Base-by-base conservation (phyloP, 1,140 invertebrate species). In the Heliconius hermathena region DNA sequence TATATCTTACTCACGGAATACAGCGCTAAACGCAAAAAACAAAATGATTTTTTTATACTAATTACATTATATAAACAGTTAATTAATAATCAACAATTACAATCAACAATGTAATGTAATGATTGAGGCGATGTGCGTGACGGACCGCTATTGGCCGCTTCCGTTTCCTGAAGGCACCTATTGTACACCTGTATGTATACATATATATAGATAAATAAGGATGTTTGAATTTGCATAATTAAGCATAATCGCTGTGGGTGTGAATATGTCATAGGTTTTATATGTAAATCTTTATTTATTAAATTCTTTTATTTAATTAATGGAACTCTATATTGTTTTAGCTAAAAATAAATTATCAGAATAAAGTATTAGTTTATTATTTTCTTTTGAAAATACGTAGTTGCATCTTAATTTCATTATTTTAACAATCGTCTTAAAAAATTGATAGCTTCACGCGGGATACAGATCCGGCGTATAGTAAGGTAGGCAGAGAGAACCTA, bases 101-200 rank as follows among this genome's bases (percentile, higher is more conserved):
- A 71, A 52, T 71, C 41, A 66, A 66, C 60, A 66, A 66, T 66
- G 60, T 76, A 77, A 75, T 80, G 74, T 76, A 77, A 75, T 80
- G 79, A 76, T 76, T 80, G 79, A 76, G 71, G 78, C 70, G 81
- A 80, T 78, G 83, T 26, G 84, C 88, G 83, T 89, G 87, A 88
- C 88, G 84, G 81, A 71, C 77, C 49, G 76, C 82, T 78, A 89
- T 89, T 89, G 88, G 88, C 76, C 77, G 82, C 87, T 85, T 89
- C 88, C 88, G 88, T 85, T 88, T 89, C 85, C 88, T 89, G 83
- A 88, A 88, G 83, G 84, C 82, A 85, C 83, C 73, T 60, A 81
- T 81, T 78, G 76, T 77, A 78, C 81, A 85, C 83, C 81, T 85
- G 86, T 89, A 84, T 74, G 86, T 89, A 84, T 72, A 4, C 3